Evolutionary conservation across 2,888 invertebrate species (phyloP).

Genomic region (Horisme vitalbata): DNA sequence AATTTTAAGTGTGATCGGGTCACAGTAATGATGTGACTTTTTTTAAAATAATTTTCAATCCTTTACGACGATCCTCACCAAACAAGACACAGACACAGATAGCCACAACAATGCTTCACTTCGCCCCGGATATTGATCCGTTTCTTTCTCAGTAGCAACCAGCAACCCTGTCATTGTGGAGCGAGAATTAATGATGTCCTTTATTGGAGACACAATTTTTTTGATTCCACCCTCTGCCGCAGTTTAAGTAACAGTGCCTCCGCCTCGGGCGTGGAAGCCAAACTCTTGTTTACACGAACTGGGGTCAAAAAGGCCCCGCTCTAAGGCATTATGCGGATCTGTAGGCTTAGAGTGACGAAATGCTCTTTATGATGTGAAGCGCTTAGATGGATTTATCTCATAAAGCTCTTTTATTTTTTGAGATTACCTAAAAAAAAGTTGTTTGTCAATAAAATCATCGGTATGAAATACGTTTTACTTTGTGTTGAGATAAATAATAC

Average conservation of each 20-base stretch:
- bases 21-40: no score
- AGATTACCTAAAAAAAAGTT: no score
- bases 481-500: no score
- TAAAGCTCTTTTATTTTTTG: constrained; percentile 16
- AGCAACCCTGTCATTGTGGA: constrained; percentile 49
- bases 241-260: constrained; percentile 26
- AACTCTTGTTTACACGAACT: constrained; percentile 72
- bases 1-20: no score
- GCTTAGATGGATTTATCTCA: constrained; percentile 27
- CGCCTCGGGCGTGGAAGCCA: constrained; percentile 57
- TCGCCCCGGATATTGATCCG: constrained; percentile 62
- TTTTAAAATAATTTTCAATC: no score
- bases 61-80: no score
- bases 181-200: constrained; percentile 86
- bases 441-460: no score
- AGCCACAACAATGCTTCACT: constrained; percentile 40
- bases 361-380: constrained; percentile 35
- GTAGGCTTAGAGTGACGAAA: constrained; percentile 50
- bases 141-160: constrained; percentile 55
- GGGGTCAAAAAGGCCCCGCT: constrained; percentile 64
- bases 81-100: constrained; percentile 28
- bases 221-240: constrained; percentile 35
- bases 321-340: constrained; percentile 62
- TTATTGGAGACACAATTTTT: constrained; percentile 75
- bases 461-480: no score